Conservation (phyloP, 2,113 vertebrate genomes). For the Alces alces region DNA sequence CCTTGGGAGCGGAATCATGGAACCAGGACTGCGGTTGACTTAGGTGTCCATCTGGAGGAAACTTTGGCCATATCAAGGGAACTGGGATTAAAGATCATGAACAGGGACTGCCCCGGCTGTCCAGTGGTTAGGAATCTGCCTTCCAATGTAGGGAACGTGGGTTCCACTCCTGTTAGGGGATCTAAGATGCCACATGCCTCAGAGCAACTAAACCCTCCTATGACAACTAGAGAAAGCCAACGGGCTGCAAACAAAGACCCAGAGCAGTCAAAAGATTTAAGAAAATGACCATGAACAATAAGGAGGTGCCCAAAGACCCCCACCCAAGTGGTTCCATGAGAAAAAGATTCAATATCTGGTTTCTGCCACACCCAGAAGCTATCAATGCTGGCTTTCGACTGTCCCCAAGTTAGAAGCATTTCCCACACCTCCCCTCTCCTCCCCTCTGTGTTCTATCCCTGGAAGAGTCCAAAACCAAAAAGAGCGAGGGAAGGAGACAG, state of each 20-base stretch:
- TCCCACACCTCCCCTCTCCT: not conserved
- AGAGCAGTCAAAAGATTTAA: not conserved
- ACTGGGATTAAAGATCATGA: not conserved
- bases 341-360: not conserved
- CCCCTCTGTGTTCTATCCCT: rapidly evolving
- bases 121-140: not conserved
- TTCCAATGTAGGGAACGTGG: not conserved
- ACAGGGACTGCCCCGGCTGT: not conserved
- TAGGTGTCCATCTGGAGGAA: not conserved
- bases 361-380: not conserved
- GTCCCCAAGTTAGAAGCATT: not conserved
- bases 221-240: not conserved
- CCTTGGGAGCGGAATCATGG: not conserved
- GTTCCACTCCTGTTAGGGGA: not conserved
- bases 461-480: not conserved
- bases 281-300: not conserved
- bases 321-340: not conserved
- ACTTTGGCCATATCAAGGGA: not conserved
- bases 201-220: not conserved
- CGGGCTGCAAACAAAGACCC: not conserved
- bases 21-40: not conserved
- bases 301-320: not conserved
- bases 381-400: not conserved
- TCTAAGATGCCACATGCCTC: not conserved
- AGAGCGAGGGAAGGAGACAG: not conserved